Base-by-base conservation (phyloP, 53 echinoderm and acorn worm species). In the Crossaster papposus region DNA sequence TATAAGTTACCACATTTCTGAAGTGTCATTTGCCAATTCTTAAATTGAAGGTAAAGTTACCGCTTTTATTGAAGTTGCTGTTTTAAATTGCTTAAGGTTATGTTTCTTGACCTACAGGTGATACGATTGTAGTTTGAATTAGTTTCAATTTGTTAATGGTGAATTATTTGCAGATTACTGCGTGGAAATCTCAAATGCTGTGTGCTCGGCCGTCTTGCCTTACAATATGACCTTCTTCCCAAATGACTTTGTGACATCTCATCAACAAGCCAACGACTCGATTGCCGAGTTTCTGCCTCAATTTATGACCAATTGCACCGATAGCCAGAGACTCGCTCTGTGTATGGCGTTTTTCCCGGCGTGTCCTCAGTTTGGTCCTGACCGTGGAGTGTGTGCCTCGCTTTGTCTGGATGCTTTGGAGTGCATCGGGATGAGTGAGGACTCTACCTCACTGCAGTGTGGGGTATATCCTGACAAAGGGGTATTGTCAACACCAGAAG, bases 361-460 rank as follows among this genome's bases (percentile, higher is more conserved):
- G 9, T 81, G 81, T 58, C 81, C 81, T 54, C 81, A 22, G 55
- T 81, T 81, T 74, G 74, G 74, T 58, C 17, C 1, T 33, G 30
- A 54, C 1, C 33, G 32, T 2, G 31, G n/a, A 33, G 81, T 81
- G 22, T 81, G 81, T 23, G 54, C 81, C 58, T 58, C 81, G 6
- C 30, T 55, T 29, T 81, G 81, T 58, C 18, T 17, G 20, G 34
- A 34, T 22, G 81, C 81, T 23, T 11, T 81, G 10, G 62, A 35
- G 29, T 81, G 81, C 54, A 29, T 55, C 26, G 81, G 81, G 10
- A 4, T 79, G 54, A 30, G 28, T 0, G 53, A 23, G 15, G 18
- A 1, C 20, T 4, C 36, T 33, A 36, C 13, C 18, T 2, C 55
- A 14, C 15, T 36, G 34, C 22, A 7, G 32, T 35, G 36, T 33